These are phyloP conservation scores for Puma concolor DNA, from an alignment of 2,113 vertebrate genomes.

Conservation along the genomic window DNA sequence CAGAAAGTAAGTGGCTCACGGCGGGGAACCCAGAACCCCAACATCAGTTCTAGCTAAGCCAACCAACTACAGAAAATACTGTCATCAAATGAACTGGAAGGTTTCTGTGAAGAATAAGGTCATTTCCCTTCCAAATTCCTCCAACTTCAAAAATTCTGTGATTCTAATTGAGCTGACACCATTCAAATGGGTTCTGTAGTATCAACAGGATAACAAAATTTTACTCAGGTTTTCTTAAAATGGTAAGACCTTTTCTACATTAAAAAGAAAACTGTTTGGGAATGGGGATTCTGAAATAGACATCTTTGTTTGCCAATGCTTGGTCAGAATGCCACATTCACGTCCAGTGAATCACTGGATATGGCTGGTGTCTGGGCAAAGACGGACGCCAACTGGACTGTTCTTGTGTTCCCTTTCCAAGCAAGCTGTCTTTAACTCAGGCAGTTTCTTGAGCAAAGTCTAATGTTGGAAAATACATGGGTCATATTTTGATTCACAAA, in stretches of 20 bases:
- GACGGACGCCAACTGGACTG: not conserved
- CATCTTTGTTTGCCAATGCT: not conserved
- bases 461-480: not conserved
- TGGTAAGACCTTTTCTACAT: not conserved
- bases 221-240: slow-evolving; percentile 17
- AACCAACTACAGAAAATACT: not conserved
- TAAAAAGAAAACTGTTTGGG: slow-evolving; percentile 10
- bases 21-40: not conserved
- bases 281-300: not conserved
- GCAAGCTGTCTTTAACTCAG: not conserved
- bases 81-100: not conserved
- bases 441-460: slow-evolving; percentile 27
- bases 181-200: not conserved
- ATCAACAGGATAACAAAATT: not conserved
- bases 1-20: not conserved
- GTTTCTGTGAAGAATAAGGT: not conserved
- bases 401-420: not conserved
- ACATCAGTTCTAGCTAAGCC: not conserved
- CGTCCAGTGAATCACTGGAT: not conserved
- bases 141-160: not conserved
- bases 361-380: not conserved
- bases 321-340: not conserved
- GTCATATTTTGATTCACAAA: slow-evolving; percentile 37
- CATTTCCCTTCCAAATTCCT: not conserved
- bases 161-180: slow-evolving; percentile 17